These are phyloP conservation scores for Ascaphus truei DNA, from an alignment of 2,113 vertebrate species.

Conservation along the genomic window DNA sequence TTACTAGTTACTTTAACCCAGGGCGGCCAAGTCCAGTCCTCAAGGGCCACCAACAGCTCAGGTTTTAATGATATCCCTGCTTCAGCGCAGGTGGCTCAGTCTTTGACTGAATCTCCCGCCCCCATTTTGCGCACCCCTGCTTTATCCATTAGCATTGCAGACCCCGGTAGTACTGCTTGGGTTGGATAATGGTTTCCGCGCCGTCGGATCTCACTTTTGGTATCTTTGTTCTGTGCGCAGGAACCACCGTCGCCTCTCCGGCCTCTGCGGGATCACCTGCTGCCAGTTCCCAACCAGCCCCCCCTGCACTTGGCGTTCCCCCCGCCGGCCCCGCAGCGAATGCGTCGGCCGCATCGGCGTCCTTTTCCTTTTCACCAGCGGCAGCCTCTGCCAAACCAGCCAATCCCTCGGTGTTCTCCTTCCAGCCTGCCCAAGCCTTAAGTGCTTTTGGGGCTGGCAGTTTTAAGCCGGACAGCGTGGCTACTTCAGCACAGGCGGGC, in stretches of 20 bases:
- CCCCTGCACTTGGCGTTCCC: neutral
- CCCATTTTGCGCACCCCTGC: no score
- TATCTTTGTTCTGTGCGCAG: neutral
- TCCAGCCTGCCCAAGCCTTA: constrained; percentile 17
- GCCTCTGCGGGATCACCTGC: neutral
- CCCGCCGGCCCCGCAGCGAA: neutral
- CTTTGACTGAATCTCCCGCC: no score
- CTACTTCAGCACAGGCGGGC: constrained; percentile 23
- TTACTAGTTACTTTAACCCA: no score
- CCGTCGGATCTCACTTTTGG: neutral
- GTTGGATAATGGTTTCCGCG: neutral
- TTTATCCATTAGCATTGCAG: no score
- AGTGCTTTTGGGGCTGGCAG: constrained; percentile 61
- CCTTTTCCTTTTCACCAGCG: neutral
- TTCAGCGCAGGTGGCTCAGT: no score
- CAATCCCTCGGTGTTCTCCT: constrained; percentile 19
- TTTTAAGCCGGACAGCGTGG: constrained; percentile 58
- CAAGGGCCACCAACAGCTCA: no score
- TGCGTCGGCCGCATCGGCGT: neutral
- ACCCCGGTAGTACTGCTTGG: no score
- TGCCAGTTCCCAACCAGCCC: constrained; percentile 10
- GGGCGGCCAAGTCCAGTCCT: no score
- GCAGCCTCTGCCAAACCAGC: neutral
- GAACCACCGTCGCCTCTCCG: constrained; percentile 18
- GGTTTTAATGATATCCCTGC: no score